Evolutionary conservation across 2,888 invertebrate genomes (phyloP).

Genomic region (Punctoribates punctum): DNA sequence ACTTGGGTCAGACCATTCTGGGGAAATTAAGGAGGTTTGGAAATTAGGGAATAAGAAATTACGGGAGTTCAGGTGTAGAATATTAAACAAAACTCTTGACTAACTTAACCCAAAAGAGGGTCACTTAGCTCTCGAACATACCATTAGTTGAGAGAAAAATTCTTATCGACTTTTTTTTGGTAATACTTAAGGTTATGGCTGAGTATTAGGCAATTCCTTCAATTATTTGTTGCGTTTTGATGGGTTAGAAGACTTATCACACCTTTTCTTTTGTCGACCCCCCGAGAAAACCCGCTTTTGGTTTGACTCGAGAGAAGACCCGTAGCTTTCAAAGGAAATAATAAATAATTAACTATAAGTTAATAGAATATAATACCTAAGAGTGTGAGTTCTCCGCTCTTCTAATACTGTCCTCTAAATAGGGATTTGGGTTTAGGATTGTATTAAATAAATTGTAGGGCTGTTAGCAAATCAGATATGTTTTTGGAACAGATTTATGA

Average conservation of each 20-base stretch:
- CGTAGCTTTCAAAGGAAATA: conserved; percentile 12
- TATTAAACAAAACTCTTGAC: background rate
- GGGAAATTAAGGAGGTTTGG: no score
- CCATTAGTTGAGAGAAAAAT: background rate
- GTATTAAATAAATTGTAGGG: conserved; percentile 6
- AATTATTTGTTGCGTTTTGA: conserved; percentile 16
- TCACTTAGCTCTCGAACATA: background rate
- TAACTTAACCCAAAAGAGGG: conserved; percentile 12
- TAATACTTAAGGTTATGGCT: background rate
- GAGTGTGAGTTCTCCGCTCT: background rate
- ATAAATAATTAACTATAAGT: no score
- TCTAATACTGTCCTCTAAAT: background rate
- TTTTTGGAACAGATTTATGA: conserved; percentile 24
- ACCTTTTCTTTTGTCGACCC: background rate
- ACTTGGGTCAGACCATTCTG: no score
- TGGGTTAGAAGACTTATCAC: conserved; percentile 17
- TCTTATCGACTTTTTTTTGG: background rate
- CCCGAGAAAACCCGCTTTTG: conserved; percentile 11
- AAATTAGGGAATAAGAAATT: no score
- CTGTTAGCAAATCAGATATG: conserved; percentile 31
- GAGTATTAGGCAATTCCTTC: conserved; percentile 7
- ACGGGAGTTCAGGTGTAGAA: no score
- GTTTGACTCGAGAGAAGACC: background rate
- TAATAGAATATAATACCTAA: conserved; percentile 8
- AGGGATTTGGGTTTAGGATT: background rate